phyloP scores from a whole-genome alignment of 2,888 invertebrate genomes.

The Meganola albula region DNA sequence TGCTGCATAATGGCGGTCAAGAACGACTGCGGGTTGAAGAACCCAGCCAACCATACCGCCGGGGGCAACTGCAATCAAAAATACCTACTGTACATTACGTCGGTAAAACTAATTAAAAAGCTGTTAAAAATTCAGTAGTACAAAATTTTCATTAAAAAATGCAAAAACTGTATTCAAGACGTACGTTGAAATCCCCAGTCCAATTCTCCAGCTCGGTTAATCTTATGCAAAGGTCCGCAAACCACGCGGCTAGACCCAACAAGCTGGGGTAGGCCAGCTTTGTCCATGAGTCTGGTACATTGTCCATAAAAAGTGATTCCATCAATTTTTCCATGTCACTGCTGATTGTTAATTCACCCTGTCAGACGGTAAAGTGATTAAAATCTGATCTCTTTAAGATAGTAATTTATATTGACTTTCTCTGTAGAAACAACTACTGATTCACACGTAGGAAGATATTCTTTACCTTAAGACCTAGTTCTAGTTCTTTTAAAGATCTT shows the following conservation, averaged over 20 bases:
- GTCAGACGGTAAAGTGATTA: too few species aligned
- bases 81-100: too few species aligned
- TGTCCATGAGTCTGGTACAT: constrained; percentile 92
- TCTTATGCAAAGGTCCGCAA: constrained; percentile 88
- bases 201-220: constrained; percentile 90
- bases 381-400: too few species aligned
- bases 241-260: constrained; percentile 90
- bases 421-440: too few species aligned
- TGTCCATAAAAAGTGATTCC: constrained; percentile 91
- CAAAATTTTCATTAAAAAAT: too few species aligned
- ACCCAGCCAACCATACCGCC: constrained; percentile 95
- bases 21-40: constrained; percentile 98
- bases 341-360: constrained; percentile 96
- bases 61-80: constrained; percentile 81
- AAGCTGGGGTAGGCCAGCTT: constrained; percentile 93
- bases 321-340: constrained; percentile 93
- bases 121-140: too few species aligned
- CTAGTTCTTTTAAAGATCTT: constrained; percentile 89
- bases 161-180: too few species aligned
- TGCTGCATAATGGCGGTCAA: constrained; percentile 98
- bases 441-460: too few species aligned
- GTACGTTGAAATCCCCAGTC: constrained; percentile 90
- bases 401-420: too few species aligned
- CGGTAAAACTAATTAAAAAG: too few species aligned
- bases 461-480: constrained; percentile 93